Conservation (phyloP, 2,113 vertebrate genomes). For the Dicaeum eximium region DNA sequence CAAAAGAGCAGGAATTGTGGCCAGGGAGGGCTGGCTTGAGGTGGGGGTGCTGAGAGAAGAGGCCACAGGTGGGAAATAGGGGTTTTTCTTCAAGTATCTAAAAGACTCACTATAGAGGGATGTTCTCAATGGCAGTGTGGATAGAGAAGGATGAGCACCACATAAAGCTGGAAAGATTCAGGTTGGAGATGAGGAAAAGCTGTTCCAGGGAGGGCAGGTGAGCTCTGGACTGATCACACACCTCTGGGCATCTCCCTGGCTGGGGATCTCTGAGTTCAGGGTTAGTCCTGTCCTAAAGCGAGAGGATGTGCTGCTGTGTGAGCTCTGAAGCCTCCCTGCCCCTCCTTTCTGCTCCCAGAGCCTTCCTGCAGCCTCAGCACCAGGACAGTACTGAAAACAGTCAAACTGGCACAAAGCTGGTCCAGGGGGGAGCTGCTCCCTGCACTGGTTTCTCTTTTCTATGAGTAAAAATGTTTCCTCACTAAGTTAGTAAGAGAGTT, state of each 20-base stretch:
- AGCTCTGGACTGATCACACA: not conserved
- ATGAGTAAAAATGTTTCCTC: not conserved
- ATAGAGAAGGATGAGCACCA: not conserved
- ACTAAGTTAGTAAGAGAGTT: slow-evolving; percentile 6
- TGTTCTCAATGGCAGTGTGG: not conserved
- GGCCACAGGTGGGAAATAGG: not conserved
- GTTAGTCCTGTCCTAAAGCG: not conserved
- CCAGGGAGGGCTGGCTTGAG: not conserved
- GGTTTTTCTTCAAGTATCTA: not conserved
- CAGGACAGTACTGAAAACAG: not conserved
- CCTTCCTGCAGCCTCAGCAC: not conserved
- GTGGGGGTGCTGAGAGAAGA: not conserved
- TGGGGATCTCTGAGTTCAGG: not conserved
- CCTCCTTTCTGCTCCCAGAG: not conserved
- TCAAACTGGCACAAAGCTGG: slow-evolving; percentile 5
- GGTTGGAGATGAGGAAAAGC: not conserved
- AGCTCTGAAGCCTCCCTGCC: not conserved
- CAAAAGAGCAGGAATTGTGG: not conserved
- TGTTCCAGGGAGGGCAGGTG: not conserved
- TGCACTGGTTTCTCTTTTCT: slow-evolving; percentile 11
- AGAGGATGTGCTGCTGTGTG: not conserved
- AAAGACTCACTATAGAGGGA: not conserved
- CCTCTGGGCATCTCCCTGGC: not conserved
- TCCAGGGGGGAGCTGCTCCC: not conserved
- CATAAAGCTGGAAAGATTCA: not conserved